phyloP scores from a whole-genome alignment of 2,113 vertebrate genomes.

The Bos javanicus region DNA sequence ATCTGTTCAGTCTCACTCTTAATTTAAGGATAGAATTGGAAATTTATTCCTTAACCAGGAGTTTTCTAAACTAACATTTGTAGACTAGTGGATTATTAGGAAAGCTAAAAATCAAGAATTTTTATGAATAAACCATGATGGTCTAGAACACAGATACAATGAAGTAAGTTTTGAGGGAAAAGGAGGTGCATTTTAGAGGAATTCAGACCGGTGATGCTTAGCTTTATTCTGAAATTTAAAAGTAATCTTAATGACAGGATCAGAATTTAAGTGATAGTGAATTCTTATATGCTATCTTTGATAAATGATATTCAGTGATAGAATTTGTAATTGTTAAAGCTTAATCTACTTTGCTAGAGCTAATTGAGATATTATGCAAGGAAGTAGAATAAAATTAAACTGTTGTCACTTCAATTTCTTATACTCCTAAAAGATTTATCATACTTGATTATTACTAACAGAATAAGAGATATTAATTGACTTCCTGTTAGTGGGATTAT shows the following conservation, averaged over 20 bases:
- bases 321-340: not conserved
- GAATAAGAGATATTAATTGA: not conserved
- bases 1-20: not conserved
- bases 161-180: not conserved
- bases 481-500: not conserved
- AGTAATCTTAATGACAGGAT: not conserved
- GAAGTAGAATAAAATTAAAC: not conserved
- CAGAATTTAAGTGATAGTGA: not conserved
- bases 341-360: not conserved
- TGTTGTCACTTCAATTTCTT: not conserved
- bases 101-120: conserved; percentile 14
- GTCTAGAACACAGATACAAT: not conserved
- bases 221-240: conserved; percentile 27
- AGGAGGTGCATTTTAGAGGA: not conserved
- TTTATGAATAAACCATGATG: not conserved
- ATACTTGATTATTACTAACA: not conserved
- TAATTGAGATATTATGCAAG: not conserved
- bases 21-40: conserved; percentile 23
- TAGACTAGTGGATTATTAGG: conserved; percentile 1
- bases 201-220: not conserved
- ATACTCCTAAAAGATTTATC: not conserved
- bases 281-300: not conserved
- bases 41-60: not conserved
- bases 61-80: not conserved
- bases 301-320: not conserved